Conservation (phyloP, 1,140 invertebrate species). For the Anastrepha obliqua region DNA sequence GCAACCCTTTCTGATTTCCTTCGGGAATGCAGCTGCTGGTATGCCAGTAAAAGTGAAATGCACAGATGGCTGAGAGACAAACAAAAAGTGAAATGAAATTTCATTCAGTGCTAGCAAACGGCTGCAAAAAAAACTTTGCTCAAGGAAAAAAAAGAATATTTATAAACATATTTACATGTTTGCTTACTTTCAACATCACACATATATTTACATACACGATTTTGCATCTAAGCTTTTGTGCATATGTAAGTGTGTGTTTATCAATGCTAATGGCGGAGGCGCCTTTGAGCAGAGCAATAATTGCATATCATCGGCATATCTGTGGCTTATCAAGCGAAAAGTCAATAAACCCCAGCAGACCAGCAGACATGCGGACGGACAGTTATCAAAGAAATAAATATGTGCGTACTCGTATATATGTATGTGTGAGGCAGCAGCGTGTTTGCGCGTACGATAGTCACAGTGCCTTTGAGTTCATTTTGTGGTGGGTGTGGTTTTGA, state of each 20-base stretch:
- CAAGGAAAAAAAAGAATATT: neutral
- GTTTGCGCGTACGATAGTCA: neutral
- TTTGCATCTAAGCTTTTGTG: too few species aligned
- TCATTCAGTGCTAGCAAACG: slow-evolving; percentile 5
- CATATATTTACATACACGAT: neutral
- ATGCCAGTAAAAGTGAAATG: slow-evolving; percentile 9
- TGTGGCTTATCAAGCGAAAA: slow-evolving; percentile 9
- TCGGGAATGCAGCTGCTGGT: neutral
- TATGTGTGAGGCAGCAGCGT: neutral
- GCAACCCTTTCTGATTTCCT: neutral
- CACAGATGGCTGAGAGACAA: neutral
- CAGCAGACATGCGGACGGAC: neutral
- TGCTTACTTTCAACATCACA: neutral
- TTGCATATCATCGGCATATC: slow-evolving; percentile 15
- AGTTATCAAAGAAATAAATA: neutral
- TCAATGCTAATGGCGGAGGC: neutral
- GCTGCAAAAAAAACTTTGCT: neutral
- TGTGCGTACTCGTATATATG: neutral
- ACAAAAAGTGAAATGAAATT: slow-evolving; percentile 10
- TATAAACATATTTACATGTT: neutral
- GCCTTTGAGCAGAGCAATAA: neutral
- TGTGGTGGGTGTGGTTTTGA: slow-evolving; percentile 39
- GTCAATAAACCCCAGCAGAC: slow-evolving; percentile 31
- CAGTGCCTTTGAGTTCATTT: slow-evolving; percentile 36
- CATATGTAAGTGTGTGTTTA: neutral